phyloP scores from a whole-genome alignment of 2,888 invertebrate genomes.

The Aphodius granarius region DNA sequence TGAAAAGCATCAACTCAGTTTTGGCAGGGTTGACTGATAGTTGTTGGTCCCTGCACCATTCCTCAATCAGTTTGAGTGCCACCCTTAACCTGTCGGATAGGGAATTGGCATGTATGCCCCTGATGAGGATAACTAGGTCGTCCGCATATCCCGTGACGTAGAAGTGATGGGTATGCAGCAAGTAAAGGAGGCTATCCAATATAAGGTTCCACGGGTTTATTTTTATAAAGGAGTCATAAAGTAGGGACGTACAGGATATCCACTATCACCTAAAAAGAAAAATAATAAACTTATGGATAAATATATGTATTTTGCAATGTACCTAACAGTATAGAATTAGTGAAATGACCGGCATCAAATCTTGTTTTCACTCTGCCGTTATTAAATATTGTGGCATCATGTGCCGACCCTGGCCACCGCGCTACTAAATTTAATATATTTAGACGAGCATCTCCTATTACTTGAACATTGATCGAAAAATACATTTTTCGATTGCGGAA shows the following conservation, averaged over 20 bases:
- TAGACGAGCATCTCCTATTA: conserved; percentile 33
- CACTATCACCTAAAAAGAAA: conserved; percentile 16
- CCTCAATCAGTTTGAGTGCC: no score
- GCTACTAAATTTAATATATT: conserved; percentile 33
- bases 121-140: no score
- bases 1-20: no score
- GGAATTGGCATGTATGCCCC: no score
- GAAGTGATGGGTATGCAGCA: no score
- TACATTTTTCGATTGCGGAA: conserved; percentile 38
- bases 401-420: conserved; percentile 30
- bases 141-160: no score
- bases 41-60: no score
- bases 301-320: neutral
- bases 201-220: no score
- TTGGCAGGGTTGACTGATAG: no score
- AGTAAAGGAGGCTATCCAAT: no score
- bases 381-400: conserved; percentile 32
- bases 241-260: conserved; percentile 7
- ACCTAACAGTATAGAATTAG: neutral
- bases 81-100: no score
- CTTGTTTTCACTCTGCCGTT: neutral
- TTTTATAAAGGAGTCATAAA: conserved; percentile 9
- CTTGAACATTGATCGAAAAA: conserved; percentile 42
- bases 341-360: neutral
- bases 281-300: neutral